phyloP scores from a whole-genome alignment of 2,888 invertebrate genomes.

The Synanthedon vespiformis region DNA sequence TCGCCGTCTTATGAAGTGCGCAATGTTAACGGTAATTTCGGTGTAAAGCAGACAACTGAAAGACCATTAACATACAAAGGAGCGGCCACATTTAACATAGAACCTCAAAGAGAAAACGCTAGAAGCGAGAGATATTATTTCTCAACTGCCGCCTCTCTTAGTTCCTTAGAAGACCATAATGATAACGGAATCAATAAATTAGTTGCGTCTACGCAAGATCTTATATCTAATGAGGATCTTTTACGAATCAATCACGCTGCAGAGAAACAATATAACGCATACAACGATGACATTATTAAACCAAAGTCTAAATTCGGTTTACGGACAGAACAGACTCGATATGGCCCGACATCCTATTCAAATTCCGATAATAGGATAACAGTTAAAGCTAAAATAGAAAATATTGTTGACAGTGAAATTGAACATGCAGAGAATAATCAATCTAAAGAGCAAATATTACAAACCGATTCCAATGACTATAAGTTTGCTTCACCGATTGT shows the following conservation, averaged over 20 bases:
- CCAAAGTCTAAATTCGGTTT: slow-evolving; percentile 26
- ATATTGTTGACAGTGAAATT: slow-evolving; percentile 33
- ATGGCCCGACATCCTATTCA: slow-evolving; percentile 13
- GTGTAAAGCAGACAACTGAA: slow-evolving; percentile 28
- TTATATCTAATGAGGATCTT: slow-evolving; percentile 74
- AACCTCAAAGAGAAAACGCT: slow-evolving; percentile 29
- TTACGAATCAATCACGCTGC: slow-evolving; percentile 71
- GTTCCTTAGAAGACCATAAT: slow-evolving; percentile 20
- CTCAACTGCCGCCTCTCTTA: slow-evolving; percentile 25
- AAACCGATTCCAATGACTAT: slow-evolving; percentile 31
- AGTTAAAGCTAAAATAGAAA: slow-evolving; percentile 45
- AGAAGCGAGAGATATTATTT: slow-evolving; percentile 46
- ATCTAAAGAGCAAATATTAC: slow-evolving; percentile 18
- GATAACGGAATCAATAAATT: slow-evolving; percentile 55
- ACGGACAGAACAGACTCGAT: slow-evolving; percentile 20
- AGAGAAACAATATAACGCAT: slow-evolving; percentile 34
- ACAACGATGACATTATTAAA: slow-evolving; percentile 45
- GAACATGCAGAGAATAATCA: slow-evolving; percentile 23
- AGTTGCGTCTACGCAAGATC: slow-evolving; percentile 70
- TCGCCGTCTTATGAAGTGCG: slow-evolving; percentile 24
- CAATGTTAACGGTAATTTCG: slow-evolving; percentile 41
- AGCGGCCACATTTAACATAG: slow-evolving; percentile 36
- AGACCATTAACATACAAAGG: slow-evolving; percentile 29
- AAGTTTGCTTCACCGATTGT: slow-evolving; percentile 60
- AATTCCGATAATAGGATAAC: slow-evolving; percentile 29